Conservation (phyloP, 1,140 invertebrate species). For the Uloborus diversus region DNA sequence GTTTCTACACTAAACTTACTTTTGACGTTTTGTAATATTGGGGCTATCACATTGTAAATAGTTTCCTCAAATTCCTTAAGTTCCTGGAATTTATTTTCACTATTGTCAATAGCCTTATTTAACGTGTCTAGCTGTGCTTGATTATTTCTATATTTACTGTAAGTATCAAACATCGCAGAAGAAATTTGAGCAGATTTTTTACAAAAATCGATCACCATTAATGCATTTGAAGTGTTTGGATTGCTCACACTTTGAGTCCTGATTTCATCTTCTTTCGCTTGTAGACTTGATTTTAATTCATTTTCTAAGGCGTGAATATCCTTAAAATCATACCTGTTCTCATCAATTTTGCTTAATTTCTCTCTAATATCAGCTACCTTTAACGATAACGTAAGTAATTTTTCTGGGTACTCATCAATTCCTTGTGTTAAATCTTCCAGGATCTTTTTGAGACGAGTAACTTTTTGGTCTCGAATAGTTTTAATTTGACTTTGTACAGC, state of each 20-base stretch:
- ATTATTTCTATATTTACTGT: not conserved
- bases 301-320: not conserved
- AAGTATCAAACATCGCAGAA: not conserved
- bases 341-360: not conserved
- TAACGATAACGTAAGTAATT: not conserved
- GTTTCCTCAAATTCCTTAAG: not conserved
- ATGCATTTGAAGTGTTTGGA: not conserved
- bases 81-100: not conserved
- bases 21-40: not conserved
- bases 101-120: not conserved
- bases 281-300: not conserved
- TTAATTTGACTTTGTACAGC: not conserved
- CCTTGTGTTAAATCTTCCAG: not conserved
- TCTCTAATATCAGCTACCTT: not conserved
- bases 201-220: not conserved
- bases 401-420: not conserved
- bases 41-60: not conserved
- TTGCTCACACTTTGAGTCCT: not conserved
- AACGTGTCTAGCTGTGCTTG: not conserved
- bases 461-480: not conserved
- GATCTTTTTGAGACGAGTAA: not conserved
- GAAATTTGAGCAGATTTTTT: not conserved
- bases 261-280: not conserved
- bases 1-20: not conserved
- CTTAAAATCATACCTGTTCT: not conserved